Conservation (phyloP, 2,113 vertebrate genomes). For the Elaphurus davidianus region DNA sequence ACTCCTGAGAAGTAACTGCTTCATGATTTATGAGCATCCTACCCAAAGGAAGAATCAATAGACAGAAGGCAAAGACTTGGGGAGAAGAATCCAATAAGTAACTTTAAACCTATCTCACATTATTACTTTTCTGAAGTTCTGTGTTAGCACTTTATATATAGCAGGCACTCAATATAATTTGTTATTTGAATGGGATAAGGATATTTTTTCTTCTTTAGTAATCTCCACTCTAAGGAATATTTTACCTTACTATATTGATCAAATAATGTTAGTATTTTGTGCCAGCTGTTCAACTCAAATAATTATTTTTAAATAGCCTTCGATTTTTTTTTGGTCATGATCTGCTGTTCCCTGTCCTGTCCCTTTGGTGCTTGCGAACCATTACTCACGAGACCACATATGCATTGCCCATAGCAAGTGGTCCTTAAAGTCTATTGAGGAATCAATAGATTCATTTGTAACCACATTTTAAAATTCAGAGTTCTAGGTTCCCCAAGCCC, state of each 20-base stretch:
- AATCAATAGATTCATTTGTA: not conserved
- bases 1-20: conserved; percentile 5
- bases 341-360: not conserved
- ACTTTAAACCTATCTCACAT: not conserved
- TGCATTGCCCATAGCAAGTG: not conserved
- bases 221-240: conserved; percentile 30
- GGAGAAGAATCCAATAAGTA: conserved; percentile 68
- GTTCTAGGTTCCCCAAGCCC: not conserved
- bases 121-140: conserved; percentile 43
- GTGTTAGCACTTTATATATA: conserved; percentile 23
- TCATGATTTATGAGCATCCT: conserved; percentile 60
- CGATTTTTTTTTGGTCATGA: conserved; percentile 7
- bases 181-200: conserved; percentile 23
- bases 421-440: not conserved
- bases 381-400: not conserved
- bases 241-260: conserved; percentile 10
- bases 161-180: not conserved
- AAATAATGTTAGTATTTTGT: conserved; percentile 39
- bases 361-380: not conserved
- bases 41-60: conserved; percentile 53
- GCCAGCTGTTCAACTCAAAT: conserved; percentile 35
- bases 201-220: conserved; percentile 38
- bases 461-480: not conserved
- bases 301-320: conserved; percentile 60
- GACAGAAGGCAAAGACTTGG: not conserved